These are phyloP conservation scores for Embidobia sp. DNA, from an alignment of 2,888 invertebrate genomes.

Conservation along the genomic window DNA sequence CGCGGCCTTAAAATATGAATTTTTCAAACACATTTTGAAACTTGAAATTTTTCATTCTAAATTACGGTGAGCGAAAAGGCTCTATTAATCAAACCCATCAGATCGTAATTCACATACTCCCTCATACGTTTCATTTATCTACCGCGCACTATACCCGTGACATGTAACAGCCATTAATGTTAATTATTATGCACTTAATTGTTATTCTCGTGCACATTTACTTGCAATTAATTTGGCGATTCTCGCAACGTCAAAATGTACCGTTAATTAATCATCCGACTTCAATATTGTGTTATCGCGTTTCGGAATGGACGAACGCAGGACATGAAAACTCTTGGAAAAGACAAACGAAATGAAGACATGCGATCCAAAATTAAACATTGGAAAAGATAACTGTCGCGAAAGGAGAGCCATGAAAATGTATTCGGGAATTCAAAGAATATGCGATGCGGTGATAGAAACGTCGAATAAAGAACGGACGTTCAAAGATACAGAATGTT, in stretches of 20 bases:
- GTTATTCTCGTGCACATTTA: not conserved
- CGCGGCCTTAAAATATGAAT: too few species aligned
- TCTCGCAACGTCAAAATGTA: too few species aligned
- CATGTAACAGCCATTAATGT: conserved; percentile 35
- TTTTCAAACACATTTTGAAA: too few species aligned
- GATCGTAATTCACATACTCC: not conserved
- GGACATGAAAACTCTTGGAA: not conserved
- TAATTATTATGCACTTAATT: conserved; percentile 30
- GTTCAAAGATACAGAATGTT: conserved; percentile 38
- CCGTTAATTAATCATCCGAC: conserved; percentile 11
- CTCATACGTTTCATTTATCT: conserved; percentile 14
- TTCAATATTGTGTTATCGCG: too few species aligned
- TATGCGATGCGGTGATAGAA: conserved; percentile 20
- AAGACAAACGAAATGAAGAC: not conserved
- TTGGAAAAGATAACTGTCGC: conserved; percentile 8
- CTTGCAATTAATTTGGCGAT: too few species aligned
- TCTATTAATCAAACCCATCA: conserved; percentile 28
- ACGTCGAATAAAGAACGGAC: conserved; percentile 36
- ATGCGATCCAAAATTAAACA: not conserved
- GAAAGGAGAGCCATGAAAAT: conserved; percentile 1
- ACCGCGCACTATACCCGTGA: conserved; percentile 7
- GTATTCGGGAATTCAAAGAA: conserved; percentile 40
- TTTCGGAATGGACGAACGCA: too few species aligned
- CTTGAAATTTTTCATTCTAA: too few species aligned
- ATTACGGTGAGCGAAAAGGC: conserved; percentile 3